Base-by-base conservation (phyloP, 2,797 vertebrate genomes). In the Botia almorhae region DNA sequence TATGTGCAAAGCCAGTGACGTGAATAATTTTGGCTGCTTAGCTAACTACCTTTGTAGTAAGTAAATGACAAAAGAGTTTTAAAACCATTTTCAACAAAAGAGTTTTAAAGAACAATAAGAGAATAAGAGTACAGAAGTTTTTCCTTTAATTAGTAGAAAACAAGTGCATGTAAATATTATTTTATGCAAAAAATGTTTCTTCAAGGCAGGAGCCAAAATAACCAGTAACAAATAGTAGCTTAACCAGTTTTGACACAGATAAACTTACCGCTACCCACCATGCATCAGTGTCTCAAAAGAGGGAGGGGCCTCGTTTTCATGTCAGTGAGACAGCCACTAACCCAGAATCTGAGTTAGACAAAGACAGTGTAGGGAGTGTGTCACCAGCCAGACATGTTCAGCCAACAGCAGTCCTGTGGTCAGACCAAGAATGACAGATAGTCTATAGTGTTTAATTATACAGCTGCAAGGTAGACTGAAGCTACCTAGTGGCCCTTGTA, bases 381-480 rank as follows among this genome's bases (percentile, higher is more conserved):
- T 39, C 36, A 1, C 43, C 21, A 71, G 63, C 19, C 5, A 17
- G 39, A 63, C 48, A 56, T 70, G 61, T 70, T 78, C 36, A 19
- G 76, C 67, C 55, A 60, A 70, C 56, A 70, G 76, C 76, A 50
- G n/a, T 61, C 36, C 16, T 68, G 55, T 14, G 64, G 74, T 68
- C 51, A 56, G 63, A 63, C 60, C 53, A 51, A 26, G 2, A 60
- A 33, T 69, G 64, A 33, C 36, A 39, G 26, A 70, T 53, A 71
- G 19, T 60, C 19, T 13, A 71, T 33, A 70, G 74, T 43, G 29
- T 78, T 17, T 78, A 63, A 39, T 71, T 78, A 71, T 78, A 78
- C 56, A 64, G 56, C 68, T 71, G 16, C 29, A 71, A 64, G 43
- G 8, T 53, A 63, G 68, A 78, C 56, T 51, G 63, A 56, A 63